Base-by-base conservation (phyloP, 2,888 invertebrate species). In the Xestoiulus laeticollis region DNA sequence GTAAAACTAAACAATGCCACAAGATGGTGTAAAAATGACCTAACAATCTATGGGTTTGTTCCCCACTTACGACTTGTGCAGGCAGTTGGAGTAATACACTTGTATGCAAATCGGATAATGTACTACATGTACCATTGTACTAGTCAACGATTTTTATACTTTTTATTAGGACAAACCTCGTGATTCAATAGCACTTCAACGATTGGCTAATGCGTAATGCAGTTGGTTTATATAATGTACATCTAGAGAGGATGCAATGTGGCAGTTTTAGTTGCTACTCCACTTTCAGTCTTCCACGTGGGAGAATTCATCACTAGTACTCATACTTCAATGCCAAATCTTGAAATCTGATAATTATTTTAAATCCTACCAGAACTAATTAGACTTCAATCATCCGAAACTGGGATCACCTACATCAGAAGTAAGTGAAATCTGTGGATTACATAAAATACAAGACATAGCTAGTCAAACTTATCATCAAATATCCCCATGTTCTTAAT, bases 201-300 rank as follows among this genome's bases (percentile, higher is more conserved):
- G 59, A 59, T 59, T 59, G 59, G 59, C 59, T 59, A 5, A 59
- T 5, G 59, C 19, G 19, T 14, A n/a, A n/a, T 59, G 59, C n/a
- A 19, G 38, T n/a, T 48, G 16, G 48, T 3, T 6, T 38, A 38
- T 48, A 48, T 48, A 59, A 19, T n/a, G 48, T 48, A 8, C n/a
- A 59, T 59, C n/a, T 3, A 19, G 1, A n/a, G 3, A 59, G 19
- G 59, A 59, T 59, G 59, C 59, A 59, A 59, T 59, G 59, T 59
- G 59, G 59, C 59, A 59, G 59, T 59, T 59, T 59, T n/a, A 59
- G 59, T 59, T 59, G n/a, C 59, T n/a, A 14, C 59, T n/a, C 59
- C n/a, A 59, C 59, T 59, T 59, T 59, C 59, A 59, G 59, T 59
- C 38, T 43, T 48, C 59, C 59, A 59, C 59, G 59, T 59, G 59